phyloP scores from a whole-genome alignment of 2,888 invertebrate species.

The Steinernema hermaphroditum region DNA sequence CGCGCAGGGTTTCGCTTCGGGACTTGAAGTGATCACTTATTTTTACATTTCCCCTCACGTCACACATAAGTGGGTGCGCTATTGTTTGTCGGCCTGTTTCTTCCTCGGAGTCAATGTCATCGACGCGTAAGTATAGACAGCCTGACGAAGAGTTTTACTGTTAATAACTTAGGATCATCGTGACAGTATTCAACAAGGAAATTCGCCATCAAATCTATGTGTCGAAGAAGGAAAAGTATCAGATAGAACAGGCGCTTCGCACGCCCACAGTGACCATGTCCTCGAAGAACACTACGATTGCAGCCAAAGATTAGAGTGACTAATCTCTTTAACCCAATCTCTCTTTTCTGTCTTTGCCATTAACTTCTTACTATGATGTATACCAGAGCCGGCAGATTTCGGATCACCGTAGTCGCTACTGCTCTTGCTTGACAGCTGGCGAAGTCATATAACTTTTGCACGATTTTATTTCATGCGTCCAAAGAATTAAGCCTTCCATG shows the following conservation, averaged over 20 bases:
- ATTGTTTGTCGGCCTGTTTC: background rate
- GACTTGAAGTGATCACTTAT: background rate
- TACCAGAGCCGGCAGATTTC: no score
- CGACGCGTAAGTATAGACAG: background rate
- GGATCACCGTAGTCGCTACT: no score
- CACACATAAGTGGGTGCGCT: background rate
- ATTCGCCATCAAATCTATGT: constrained; percentile 4
- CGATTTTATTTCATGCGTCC: no score
- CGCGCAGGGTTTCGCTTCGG: background rate
- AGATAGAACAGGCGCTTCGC: background rate
- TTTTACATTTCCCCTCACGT: background rate
- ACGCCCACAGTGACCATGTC: background rate
- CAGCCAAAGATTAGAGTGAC: background rate
- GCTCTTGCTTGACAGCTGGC: no score
- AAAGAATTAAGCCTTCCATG: no score
- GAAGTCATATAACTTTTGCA: no score
- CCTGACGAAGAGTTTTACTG: background rate
- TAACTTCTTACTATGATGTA: no score
- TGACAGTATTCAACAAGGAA: background rate
- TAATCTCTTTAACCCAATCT: background rate
- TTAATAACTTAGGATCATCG: background rate
- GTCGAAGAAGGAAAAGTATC: background rate
- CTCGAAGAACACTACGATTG: no score
- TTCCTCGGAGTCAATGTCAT: background rate
- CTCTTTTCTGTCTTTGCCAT: no score